Base-by-base conservation (phyloP, 2,888 invertebrate species). In the Trichacis sp. region DNA sequence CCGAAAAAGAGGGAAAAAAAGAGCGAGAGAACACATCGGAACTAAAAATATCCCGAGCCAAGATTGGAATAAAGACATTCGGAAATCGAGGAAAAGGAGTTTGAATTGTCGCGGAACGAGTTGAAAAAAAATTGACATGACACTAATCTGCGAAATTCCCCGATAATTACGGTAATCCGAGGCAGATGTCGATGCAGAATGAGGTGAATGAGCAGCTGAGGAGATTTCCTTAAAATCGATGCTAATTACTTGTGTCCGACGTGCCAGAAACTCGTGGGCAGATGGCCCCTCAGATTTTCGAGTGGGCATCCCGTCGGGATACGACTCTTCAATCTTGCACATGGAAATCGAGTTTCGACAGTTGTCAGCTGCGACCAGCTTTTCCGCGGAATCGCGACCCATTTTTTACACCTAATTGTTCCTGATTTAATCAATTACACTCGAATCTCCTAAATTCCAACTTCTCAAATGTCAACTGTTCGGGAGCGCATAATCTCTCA, bases 271-370 rank as follows among this genome's bases (percentile, higher is more conserved):
- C 6, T 24, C n/a, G 45, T 48, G 63, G 67, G 62, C 73, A 73
- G 73, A 73, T 74, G 74, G 70, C 53, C 64, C 17, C 55, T 60
- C 36, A 58, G 68, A 54, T 65, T 55, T 54, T 45, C 67, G 29
- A 61, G 47, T 48, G 61, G 68, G 66, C 62, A 63, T 73, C 72
- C 72, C 72, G 71, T 67, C 71, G 72, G 70, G 73, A 73, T 61
- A 8, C 24, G 52, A 15, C 46, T 54, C 58, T 49, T 42, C 43
- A 17, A 47, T 17, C 30, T 54, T 59, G 19, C 59, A 57, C 60
- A 68, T 60, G 60, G 57, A 68, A 68, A 68, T 68, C 55, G 43
- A 54, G 50, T 64, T 68, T 61, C 55, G 42, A 58, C 67, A 55
- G 62, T 66, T 62, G 58, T 48, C 51, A 47, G 52, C 19, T 17